A percentile compares a stretch with the other conserved stretches of the same genome.
These are phyloP conservation scores for Phlogophora meticulosa DNA, from an alignment of 2,888 invertebrate species.

Conservation along the genomic window DNA sequence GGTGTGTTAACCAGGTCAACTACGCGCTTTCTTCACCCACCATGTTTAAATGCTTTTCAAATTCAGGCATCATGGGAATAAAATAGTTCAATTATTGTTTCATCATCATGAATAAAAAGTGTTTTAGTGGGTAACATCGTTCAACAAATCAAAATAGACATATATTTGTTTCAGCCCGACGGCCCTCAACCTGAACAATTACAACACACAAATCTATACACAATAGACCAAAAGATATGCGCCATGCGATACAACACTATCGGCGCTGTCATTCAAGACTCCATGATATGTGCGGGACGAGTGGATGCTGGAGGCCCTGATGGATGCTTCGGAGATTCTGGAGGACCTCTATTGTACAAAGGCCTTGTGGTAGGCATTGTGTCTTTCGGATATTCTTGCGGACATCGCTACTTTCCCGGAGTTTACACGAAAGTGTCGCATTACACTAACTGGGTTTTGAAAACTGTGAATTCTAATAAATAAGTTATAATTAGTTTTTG, in stretches of 20 bases:
- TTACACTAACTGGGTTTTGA: conserved; percentile 85
- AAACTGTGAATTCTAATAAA: conserved; percentile 79
- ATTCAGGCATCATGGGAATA: neutral
- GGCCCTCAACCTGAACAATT: conserved; percentile 84
- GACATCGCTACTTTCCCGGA: conserved; percentile 84
- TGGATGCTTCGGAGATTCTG: conserved; percentile 87
- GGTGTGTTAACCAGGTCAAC: conserved; percentile 33
- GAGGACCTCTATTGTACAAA: conserved; percentile 85
- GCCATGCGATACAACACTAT: conserved; percentile 79
- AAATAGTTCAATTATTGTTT: too few species aligned
- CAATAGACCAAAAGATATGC: conserved; percentile 79
- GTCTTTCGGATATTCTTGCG: conserved; percentile 86
- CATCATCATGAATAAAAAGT: neutral
- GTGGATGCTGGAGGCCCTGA: conserved; percentile 83
- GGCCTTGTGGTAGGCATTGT: conserved; percentile 85
- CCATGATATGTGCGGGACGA: conserved; percentile 86
- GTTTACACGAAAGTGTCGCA: conserved; percentile 86
- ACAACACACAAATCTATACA: conserved; percentile 78
- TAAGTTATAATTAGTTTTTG: conserved; percentile 57
- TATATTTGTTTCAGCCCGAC: conserved; percentile 73
- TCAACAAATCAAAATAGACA: neutral
- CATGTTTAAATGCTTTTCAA: neutral
- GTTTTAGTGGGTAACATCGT: neutral
- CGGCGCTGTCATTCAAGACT: conserved; percentile 79
- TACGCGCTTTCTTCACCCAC: neutral